Percentiles rank a stretch among this genome's conserved stretches.
phyloP scores from a whole-genome alignment of 1,140 invertebrate species.

The Pseudomyrmex sp. region DNA sequence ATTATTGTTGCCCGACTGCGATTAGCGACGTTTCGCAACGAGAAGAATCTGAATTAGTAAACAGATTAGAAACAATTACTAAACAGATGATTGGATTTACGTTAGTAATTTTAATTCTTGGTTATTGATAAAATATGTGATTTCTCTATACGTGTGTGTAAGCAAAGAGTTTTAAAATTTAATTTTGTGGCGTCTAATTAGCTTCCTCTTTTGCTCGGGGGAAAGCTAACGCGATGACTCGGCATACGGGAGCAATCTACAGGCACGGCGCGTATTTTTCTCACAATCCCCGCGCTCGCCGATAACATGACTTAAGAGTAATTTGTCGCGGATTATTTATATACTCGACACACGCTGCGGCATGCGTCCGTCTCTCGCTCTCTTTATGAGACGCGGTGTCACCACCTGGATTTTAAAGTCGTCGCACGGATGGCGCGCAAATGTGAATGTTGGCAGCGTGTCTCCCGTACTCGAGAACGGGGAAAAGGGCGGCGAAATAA shows the following conservation, averaged over 20 bases:
- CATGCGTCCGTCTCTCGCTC: conserved; percentile 49
- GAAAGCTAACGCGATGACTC: conserved; percentile 44
- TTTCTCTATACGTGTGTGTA: background rate
- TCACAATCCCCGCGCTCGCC: conserved; percentile 42
- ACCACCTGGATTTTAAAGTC: conserved; percentile 54
- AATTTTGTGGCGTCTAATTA: conserved; percentile 41
- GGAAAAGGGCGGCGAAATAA: conserved; percentile 45
- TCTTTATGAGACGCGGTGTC: conserved; percentile 49
- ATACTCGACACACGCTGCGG: conserved; percentile 45
- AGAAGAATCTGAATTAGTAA: background rate
- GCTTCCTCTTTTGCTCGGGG: conserved; percentile 44
- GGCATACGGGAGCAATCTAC: conserved; percentile 41
- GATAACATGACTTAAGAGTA: conserved; percentile 62
- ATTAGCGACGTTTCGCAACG: background rate
- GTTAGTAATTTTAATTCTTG: background rate
- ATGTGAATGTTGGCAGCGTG: conserved; percentile 45
- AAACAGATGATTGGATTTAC: background rate
- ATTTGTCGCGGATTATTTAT: conserved; percentile 58
- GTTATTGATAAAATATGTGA: background rate
- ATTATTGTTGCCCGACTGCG: conserved; percentile 39
- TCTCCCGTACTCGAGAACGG: conserved; percentile 49
- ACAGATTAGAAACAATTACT: background rate
- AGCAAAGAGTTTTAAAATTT: conserved; percentile 9
- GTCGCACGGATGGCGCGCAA: conserved; percentile 42
- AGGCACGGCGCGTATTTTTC: conserved; percentile 35